Evolutionary conservation across 2,113 vertebrate species (phyloP), one percentile per base, ranked within the genome.

Genomic region (Pedionomus torquatus): DNA sequence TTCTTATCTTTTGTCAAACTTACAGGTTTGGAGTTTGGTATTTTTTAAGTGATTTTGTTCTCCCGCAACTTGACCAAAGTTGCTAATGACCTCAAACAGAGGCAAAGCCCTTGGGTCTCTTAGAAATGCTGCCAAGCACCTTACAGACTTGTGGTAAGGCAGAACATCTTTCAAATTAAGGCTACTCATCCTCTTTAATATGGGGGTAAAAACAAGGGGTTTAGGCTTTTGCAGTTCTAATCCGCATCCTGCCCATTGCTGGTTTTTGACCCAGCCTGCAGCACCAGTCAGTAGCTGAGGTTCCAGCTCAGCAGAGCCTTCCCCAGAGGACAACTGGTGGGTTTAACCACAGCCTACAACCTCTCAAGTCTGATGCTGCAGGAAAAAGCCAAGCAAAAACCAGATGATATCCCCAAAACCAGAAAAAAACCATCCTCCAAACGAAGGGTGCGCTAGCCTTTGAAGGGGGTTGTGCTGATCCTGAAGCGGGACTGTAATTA

Each of bases 301-400:
- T 13, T 86, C 43, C 20, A 25, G 30, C 61, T 61, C 55, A 52
- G 33, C 49, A 44, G 55, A 79, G 6, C 24, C 41, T 63, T 75
- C 28, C 41, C 10, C 31, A n/a, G 11, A 44, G 11, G 14, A 24
- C 0, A 0, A 44, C 25, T 0, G 0, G 8, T 7, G 30, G 10
- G 6, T 71, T 51, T 51, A 71, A 54, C 28, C 4, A 2, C 31
- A 64, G 43, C 19, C 6, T 35, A 19, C 17, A 85, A 17, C 18
- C 41, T 51, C 39, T 41, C 30, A 23, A 13, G 12, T 33, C 51
- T 77, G n/a, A 31, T 1, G 2, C 13, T 66, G 17, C 46, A 54
- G 37, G 30, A 70, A 61, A 74, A 79, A 75, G 46, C 2, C 37
- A 63, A 84, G 26, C 3, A 51, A 66, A 49, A 90, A 24, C 1